phyloP scores from a whole-genome alignment of 2,888 invertebrate genomes.

The Tineola bisselliella region DNA sequence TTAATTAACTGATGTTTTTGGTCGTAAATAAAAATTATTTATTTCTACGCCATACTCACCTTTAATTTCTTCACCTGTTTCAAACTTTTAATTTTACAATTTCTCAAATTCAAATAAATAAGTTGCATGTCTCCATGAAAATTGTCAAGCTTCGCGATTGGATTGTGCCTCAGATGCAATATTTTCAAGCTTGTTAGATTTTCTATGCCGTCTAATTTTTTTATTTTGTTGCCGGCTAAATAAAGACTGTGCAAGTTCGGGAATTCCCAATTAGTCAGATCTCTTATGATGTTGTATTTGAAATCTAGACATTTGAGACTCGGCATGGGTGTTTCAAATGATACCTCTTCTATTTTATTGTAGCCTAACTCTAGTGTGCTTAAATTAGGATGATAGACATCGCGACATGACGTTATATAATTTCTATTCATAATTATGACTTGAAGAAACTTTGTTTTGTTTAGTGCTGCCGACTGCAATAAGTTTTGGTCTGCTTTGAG shows the following conservation, averaged over 20 bases:
- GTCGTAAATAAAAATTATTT: no score
- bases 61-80: slow-evolving; percentile 64
- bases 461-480: slow-evolving; percentile 53
- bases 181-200: slow-evolving; percentile 70
- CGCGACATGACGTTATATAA: slow-evolving; percentile 52
- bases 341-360: slow-evolving; percentile 44
- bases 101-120: slow-evolving; percentile 68
- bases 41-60: slow-evolving; percentile 25
- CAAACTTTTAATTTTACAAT: slow-evolving; percentile 59
- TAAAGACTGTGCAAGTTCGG: slow-evolving; percentile 75
- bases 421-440: slow-evolving; percentile 67
- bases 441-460: slow-evolving; percentile 68
- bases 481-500: slow-evolving; percentile 68
- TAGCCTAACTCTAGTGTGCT: slow-evolving; percentile 65
- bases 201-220: slow-evolving; percentile 68
- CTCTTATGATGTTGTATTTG: slow-evolving; percentile 53
- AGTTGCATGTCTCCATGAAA: slow-evolving; percentile 48
- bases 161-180: slow-evolving; percentile 78
- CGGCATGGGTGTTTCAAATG: slow-evolving; percentile 36
- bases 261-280: slow-evolving; percentile 54
- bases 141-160: slow-evolving; percentile 60
- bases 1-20: no score
- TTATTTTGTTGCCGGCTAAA: slow-evolving; percentile 78
- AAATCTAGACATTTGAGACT: slow-evolving; percentile 65
- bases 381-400: slow-evolving; percentile 64